Evolutionary conservation across 2,797 vertebrate genomes (phyloP), one percentile per base, ranked within the genome.

Genomic region (Philypnodon macrostomus): DNA sequence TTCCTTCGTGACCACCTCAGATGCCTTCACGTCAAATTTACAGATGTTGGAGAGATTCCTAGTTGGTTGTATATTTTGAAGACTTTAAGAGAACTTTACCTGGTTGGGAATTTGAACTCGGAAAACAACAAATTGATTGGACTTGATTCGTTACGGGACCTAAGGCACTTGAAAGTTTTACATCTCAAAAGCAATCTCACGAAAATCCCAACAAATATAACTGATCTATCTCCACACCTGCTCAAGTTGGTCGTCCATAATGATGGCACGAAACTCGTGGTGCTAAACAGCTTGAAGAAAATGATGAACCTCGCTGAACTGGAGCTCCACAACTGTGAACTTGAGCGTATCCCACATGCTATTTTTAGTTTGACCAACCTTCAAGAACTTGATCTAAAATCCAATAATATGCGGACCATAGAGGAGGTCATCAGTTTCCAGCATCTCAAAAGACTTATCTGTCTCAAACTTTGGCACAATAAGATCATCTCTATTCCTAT

Each of bases 81-180:
- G 87, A 98, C 89, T 67, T 87, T 98, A 45, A 91, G 91, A 27
- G 97, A 99, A 75, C 75, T 99, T 39, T 97, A 98, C 74, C 79
- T 98, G 66, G 86, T 97, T 55, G 97, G 97, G 61, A 97, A 98
- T 57, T 85, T 99, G 81, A 98, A 97, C 90, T 96, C 96, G 1
- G 96, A 99, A 85, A 98, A 99, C 74, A 99, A 99, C 84, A 98
- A 98, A 84, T 95, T 98, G 93, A 98, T 99, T 15, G 95, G 94
- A 61, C 92, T 99, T 0, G 97, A 99, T 58, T 98, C 96, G 59
- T 91, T 99, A 50, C 86, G 97, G 78, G 97, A 98, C 67, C 75
- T 99, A 63, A 91, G 94, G 69, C 94, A 97, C 77, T 87, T 99
- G 52, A 98, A 98, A 78, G 87, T 92, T 64, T 88, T 99, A 53